These are phyloP conservation scores for Stegana nigrithorax DNA, from an alignment of 2,888 invertebrate genomes.

Conservation along the genomic window DNA sequence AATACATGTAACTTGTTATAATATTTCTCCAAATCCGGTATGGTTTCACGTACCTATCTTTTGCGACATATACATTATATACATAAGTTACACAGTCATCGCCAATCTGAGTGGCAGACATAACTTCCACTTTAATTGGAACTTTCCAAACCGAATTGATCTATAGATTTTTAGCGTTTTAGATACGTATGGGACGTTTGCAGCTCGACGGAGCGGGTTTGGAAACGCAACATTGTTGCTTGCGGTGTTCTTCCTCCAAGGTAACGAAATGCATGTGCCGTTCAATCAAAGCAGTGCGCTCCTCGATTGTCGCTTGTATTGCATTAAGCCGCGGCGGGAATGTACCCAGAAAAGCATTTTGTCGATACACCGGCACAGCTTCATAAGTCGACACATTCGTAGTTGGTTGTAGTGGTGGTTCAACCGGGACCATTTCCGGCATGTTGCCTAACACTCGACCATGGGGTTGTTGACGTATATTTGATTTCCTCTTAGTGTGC, in stretches of 20 bases:
- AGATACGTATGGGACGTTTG: conserved; percentile 43
- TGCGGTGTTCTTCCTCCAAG: conserved; percentile 15
- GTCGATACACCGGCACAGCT: conserved; percentile 56
- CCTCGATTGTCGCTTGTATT: neutral
- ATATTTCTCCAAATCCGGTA: too few species aligned
- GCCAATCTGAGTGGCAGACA: too few species aligned
- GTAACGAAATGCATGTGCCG: neutral
- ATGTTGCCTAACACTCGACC: neutral
- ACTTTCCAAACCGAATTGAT: too few species aligned
- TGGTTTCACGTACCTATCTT: too few species aligned
- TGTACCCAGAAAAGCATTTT: conserved; percentile 63
- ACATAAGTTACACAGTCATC: too few species aligned
- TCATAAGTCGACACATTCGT: too few species aligned
- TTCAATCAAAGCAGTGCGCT: conserved; percentile 1
- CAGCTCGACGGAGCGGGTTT: neutral
- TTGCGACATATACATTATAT: too few species aligned
- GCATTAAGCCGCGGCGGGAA: conserved; percentile 34
- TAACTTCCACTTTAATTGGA: too few species aligned
- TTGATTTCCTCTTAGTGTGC: neutral
- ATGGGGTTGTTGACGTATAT: neutral
- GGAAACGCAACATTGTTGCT: neutral
- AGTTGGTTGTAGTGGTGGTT: conserved; percentile 12
- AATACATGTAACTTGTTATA: too few species aligned
- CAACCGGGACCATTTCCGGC: neutral
- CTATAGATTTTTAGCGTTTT: too few species aligned